Percentiles rank a stretch among this genome's conserved stretches.
Evolutionary conservation across 1,140 invertebrate genomes (phyloP).

Genomic region (Apis mellifera): Amel_HAv3.1 CM009943.2:9353501-9354000

Average conservation of each 20-base stretch:
- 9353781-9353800: slow-evolving; percentile 12
- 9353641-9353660: slow-evolving; percentile 50
- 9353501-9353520: slow-evolving; percentile 49
- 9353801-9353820: slow-evolving; percentile 3
- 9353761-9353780: slow-evolving; percentile 31
- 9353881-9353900: slow-evolving; percentile 18
- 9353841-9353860: slow-evolving; percentile 46
- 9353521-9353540: slow-evolving; percentile 52
- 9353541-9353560: slow-evolving; percentile 53
- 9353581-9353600: slow-evolving; percentile 64
- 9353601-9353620: slow-evolving; percentile 42
- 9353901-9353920: neutral
- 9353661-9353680: slow-evolving; percentile 52
- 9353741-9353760: slow-evolving; percentile 39
- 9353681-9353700: slow-evolving; percentile 39
- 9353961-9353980: neutral
- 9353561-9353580: slow-evolving; percentile 66
- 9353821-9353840: slow-evolving; percentile 37
- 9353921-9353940: slow-evolving; percentile 22
- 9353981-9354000: neutral
- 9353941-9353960: neutral
- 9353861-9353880: slow-evolving; percentile 26
- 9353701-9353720: slow-evolving; percentile 45
- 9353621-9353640: slow-evolving; percentile 29
- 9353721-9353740: slow-evolving; percentile 17